Evolutionary conservation across 92 coral and sea anemone genomes (phyloP).

Genomic region (Meandrina meandrites): DNA sequence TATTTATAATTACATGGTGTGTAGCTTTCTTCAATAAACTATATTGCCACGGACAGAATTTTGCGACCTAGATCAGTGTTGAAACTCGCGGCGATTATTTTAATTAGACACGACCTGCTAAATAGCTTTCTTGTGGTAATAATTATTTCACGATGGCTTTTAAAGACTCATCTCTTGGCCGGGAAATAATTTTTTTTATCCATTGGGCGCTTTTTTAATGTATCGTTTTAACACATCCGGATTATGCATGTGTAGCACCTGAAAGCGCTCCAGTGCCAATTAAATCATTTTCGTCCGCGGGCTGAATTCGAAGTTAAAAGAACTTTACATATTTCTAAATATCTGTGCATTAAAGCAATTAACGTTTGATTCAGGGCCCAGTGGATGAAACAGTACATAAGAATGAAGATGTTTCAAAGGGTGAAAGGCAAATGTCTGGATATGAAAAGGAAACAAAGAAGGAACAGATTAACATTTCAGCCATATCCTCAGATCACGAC

Average conservation of each 20-base stretch:
- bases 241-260: neutral
- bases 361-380: neutral
- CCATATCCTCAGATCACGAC: too few relatives aligned
- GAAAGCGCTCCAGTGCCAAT: too few relatives aligned
- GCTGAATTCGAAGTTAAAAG: too few relatives aligned
- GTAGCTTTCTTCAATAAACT: neutral
- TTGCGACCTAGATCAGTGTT: neutral
- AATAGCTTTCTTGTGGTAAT: neutral
- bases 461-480: neutral
- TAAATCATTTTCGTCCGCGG: too few relatives aligned
- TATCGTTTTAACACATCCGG: neutral
- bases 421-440: neutral
- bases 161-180: too few relatives aligned
- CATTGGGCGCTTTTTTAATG: neutral
- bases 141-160: neutral
- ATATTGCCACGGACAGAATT: neutral
- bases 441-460: neutral
- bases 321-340: neutral
- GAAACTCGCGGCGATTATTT: neutral
- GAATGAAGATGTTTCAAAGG: neutral
- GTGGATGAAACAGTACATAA: neutral
- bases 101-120: neutral
- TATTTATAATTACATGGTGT: conserved; percentile 11
- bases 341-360: neutral
- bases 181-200: neutral